Conservation (phyloP, 2,888 invertebrate genomes). For the Nowickia ferox region DNA sequence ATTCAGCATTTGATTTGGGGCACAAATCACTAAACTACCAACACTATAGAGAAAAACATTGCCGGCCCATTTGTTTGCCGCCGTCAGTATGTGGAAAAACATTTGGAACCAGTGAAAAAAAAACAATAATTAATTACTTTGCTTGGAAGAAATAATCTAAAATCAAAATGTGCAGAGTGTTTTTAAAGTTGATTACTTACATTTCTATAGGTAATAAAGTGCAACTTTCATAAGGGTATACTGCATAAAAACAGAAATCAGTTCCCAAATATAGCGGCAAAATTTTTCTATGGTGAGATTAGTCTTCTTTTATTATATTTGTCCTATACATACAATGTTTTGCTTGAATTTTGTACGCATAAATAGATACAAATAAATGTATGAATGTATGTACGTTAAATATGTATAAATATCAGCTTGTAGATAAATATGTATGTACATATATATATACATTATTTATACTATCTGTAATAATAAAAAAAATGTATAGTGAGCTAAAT, state of each 20-base stretch:
- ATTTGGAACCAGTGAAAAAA: background rate
- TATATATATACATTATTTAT: slow-evolving; percentile 14
- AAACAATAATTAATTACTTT: background rate
- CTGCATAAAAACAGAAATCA: background rate
- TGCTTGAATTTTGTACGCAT: slow-evolving; percentile 18
- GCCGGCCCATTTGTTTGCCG: slow-evolving; percentile 38
- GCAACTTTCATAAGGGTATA: background rate
- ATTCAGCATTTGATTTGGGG: background rate
- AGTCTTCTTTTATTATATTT: slow-evolving; percentile 5
- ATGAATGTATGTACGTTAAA: background rate
- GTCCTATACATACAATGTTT: background rate
- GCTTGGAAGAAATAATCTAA: background rate
- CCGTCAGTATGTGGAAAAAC: slow-evolving; percentile 60
- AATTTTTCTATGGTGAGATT: slow-evolving; percentile 44
- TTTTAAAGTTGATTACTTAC: background rate
- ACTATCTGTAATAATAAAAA: background rate
- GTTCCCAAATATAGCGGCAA: slow-evolving; percentile 32
- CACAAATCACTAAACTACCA: background rate
- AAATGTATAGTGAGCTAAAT: too few species aligned
- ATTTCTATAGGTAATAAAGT: background rate
- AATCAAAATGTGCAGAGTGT: background rate
- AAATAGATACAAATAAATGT: background rate
- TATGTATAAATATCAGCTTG: background rate
- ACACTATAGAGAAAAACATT: slow-evolving; percentile 15
- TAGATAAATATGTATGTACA: background rate